phyloP scores from a whole-genome alignment of 1,140 invertebrate species.

The Bombus impatiens region DNA sequence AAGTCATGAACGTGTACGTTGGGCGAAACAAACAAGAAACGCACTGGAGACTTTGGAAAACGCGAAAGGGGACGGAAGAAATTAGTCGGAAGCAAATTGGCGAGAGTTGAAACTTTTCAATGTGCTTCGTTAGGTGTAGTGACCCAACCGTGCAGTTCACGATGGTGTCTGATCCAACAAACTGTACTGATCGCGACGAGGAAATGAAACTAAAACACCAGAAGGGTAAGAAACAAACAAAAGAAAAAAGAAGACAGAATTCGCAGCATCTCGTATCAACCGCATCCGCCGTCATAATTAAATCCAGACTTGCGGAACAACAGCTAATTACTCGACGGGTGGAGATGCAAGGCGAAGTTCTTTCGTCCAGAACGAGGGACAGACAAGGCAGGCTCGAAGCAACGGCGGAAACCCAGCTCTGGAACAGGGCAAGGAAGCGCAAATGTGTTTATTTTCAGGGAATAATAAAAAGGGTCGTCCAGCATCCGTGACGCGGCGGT shows the following conservation, averaged over 20 bases:
- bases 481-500: conserved; percentile 44
- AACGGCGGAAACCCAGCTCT: not conserved
- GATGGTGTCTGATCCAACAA: not conserved
- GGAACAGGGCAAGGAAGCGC: conserved; percentile 57
- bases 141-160: not conserved
- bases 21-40: not conserved
- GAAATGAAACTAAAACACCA: not conserved
- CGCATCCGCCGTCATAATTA: not conserved
- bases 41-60: not conserved
- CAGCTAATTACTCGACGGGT: conserved; percentile 47
- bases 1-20: not conserved
- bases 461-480: conserved; percentile 70
- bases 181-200: not conserved
- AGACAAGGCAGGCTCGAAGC: conserved; percentile 25
- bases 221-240: not conserved
- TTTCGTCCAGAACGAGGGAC: conserved; percentile 56
- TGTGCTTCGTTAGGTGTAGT: conserved; percentile 48
- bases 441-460: conserved; percentile 68
- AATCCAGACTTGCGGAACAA: conserved; percentile 1
- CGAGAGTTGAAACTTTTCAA: conserved; percentile 44
- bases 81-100: conserved; percentile 35
- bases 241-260: not conserved
- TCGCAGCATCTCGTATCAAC: conserved; percentile 2
- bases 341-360: conserved; percentile 53
- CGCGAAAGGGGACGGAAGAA: conserved; percentile 5